Evolutionary conservation across 1,140 invertebrate genomes (phyloP).

Genomic region (Saccostrea cuccullata): DNA sequence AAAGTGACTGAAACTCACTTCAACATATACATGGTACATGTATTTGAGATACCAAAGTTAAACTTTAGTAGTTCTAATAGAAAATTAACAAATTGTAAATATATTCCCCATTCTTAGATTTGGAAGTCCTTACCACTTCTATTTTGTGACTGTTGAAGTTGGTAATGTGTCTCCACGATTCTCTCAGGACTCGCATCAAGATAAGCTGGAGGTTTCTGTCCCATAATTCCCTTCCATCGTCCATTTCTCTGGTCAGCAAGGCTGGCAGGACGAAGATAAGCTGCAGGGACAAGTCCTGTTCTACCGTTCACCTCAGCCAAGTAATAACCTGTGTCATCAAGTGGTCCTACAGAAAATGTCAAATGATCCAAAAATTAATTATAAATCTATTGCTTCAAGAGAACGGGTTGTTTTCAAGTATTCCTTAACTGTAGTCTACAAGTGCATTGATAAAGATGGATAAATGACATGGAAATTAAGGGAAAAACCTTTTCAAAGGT

Average conservation of each 20-base stretch:
- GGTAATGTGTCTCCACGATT: slow-evolving; percentile 57
- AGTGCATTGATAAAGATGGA: too few relatives aligned
- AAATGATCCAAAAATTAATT: background rate
- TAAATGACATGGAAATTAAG: too few relatives aligned
- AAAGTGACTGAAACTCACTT: too few relatives aligned
- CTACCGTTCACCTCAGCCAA: slow-evolving; percentile 70
- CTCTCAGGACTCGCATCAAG: slow-evolving; percentile 59
- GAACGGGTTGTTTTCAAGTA: too few relatives aligned
- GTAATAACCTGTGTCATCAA: slow-evolving; percentile 70
- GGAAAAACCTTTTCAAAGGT: too few relatives aligned
- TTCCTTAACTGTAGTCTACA: too few relatives aligned
- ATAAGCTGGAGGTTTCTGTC: slow-evolving; percentile 47
- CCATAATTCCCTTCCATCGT: slow-evolving; percentile 33
- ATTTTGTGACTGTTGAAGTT: slow-evolving; percentile 48
- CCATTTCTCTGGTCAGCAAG: background rate
- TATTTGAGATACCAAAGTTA: background rate
- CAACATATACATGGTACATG: background rate
- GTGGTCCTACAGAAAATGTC: slow-evolving; percentile 59
- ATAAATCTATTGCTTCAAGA: too few relatives aligned
- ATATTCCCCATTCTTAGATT: too few relatives aligned
- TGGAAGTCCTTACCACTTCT: slow-evolving; percentile 38
- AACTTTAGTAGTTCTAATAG: background rate
- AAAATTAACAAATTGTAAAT: too few relatives aligned
- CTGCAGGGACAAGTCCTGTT: slow-evolving; percentile 70
- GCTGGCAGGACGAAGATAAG: slow-evolving; percentile 63